Evolutionary conservation across 2,888 invertebrate genomes (phyloP), one percentile per base, ranked within the genome.

Genomic region (Cryptocephalus moraei): DNA sequence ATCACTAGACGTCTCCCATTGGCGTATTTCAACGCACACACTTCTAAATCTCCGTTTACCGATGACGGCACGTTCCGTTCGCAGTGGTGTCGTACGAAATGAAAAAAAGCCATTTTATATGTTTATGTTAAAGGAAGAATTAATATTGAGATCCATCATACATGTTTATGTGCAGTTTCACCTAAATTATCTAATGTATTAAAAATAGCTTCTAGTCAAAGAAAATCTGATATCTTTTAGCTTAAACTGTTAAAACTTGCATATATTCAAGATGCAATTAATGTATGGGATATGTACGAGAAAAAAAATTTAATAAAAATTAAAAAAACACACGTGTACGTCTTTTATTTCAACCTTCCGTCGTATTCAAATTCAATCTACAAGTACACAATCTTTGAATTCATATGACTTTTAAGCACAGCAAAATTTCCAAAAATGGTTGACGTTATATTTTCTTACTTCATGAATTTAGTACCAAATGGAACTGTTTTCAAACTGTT

Each of bases 201-300:
- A 53, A 54, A 53, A 55, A 62, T 64, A 65, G 65, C 65, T 65
- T 66, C 65, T 66, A 66, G 64, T 66, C 62, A 61, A 61, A 49
- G 52, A 53, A 60, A 63, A 60, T 62, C 62, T 62, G 62, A 63
- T 54, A 54, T 63, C 62, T 65, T 67, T 66, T 69, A 69, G 70
- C 69, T 68, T 69, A 65, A 62, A 68, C 67, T 68, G 67, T 69
- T 68, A 57, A 65, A 58, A 68, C 62, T 66, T 65, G 66, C 63
- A 67, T 68, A 67, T 68, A 69, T 70, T 70, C 67, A 65, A 70
- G 67, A 65, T 65, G 69, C 69, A 70, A 56, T 67, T 68, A 69
- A 68, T 73, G 73, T 72, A 72, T 71, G 73, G 72, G 72, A 72
- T 70, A 72, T 72, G 73, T 72, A 72, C 71, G 73, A 71, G 69